Evolutionary conservation across 2,113 vertebrate genomes (phyloP).

Genomic region (Ramphastos sulfuratus): DNA sequence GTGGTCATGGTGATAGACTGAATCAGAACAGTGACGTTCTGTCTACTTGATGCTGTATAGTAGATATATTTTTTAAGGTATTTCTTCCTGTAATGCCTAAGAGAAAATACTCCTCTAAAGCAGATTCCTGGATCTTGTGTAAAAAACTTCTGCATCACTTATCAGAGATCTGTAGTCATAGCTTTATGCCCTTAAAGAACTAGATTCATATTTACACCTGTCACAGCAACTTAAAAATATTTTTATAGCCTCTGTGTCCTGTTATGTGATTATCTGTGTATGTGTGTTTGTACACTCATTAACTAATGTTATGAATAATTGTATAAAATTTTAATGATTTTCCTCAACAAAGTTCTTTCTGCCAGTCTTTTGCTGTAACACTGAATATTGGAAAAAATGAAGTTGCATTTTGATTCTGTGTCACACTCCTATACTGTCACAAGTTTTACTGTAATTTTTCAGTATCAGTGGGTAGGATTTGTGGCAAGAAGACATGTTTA

Average conservation of each 20-base stretch:
- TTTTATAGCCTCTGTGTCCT: neutral
- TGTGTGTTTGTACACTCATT: neutral
- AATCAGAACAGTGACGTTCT: neutral
- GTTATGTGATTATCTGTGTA: neutral
- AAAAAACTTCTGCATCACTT: neutral
- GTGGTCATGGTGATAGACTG: neutral
- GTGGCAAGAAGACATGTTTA: neutral
- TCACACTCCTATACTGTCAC: neutral
- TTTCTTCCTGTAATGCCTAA: neutral
- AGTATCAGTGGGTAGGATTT: neutral
- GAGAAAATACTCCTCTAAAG: neutral
- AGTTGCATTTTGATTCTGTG: neutral
- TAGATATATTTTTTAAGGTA: neutral
- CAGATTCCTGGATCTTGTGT: neutral
- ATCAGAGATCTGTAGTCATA: neutral
- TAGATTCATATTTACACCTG: neutral
- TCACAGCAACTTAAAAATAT: neutral
- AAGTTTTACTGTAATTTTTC: constrained; percentile 12
- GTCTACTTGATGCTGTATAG: neutral
- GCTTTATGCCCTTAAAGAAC: neutral
- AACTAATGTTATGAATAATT: neutral
- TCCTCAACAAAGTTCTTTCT: neutral
- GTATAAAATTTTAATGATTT: neutral
- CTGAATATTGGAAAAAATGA: neutral
- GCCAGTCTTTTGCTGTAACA: neutral